Base-by-base conservation (phyloP, 2,113 vertebrate genomes). In the Otus sunia region DNA sequence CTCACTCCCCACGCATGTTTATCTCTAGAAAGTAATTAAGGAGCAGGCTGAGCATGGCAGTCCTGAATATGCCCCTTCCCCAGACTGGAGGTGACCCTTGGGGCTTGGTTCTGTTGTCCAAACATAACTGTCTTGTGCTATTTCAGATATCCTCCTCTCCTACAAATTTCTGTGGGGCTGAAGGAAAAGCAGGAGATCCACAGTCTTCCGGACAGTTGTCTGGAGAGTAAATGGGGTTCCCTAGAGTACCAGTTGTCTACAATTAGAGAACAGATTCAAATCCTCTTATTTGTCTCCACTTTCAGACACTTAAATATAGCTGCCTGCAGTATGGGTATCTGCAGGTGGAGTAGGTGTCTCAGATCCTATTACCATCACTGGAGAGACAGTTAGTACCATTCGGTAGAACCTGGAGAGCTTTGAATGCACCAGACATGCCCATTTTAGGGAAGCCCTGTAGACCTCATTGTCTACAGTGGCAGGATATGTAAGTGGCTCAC, bases 11-110 rank as follows among this genome's bases (percentile, higher is more conserved):
- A 22, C 2, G 0, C 3, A 2, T 7, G 19, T 62, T 6, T 56
- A 0, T 15, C 56, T 52, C 53, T 72, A 60, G 43, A 18, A 29
- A 32, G 16, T 8, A 8, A 36, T 27, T 2, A 21, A 23, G 58
- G 79, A 88, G 23, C 0, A 2, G 13, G 13, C 62, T 50, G 67
- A 59, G 43, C 49, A 16, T 0, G 0, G 25, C 25, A 36, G 26
- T 34, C 23, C 53, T 37, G 32, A 12, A 5, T 41, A 1, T 8
- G 1, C 27, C 36, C 4, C 1, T 39, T 68, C 36, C 43, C n/a
- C 62, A 86, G 27, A 29, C 43, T 15, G 66, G 75, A 73, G 53
- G n/a, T 37, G 47, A 79, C 45, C 20, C 29, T 23, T 0, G 0
- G 14, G 32, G 3, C 41, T 64, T 53, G n/a, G 14, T 20, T 67